Evolutionary conservation across 2,888 invertebrate species (phyloP).

Genomic region (Amblyjoppa proteus): DNA sequence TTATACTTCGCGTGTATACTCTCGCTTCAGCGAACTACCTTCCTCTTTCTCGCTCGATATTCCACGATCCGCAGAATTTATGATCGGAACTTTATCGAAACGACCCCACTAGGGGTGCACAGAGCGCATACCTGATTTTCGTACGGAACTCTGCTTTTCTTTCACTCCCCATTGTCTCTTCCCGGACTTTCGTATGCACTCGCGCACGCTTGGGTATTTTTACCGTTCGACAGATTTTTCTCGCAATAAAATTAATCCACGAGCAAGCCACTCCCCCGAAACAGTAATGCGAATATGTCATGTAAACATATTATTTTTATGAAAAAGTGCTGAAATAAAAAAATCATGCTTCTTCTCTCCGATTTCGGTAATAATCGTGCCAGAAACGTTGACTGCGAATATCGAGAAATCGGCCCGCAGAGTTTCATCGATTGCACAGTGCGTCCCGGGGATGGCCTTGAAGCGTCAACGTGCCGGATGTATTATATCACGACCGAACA

Average conservation of each 20-base stretch:
- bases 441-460: neutral
- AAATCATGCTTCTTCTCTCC: no score
- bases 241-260: no score
- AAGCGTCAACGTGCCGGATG: neutral
- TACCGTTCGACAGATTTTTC: neutral
- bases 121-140: slow-evolving; percentile 33
- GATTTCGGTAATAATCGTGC: no score
- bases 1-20: slow-evolving; percentile 14
- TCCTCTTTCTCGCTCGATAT: slow-evolving; percentile 24
- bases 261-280: no score
- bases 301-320: no score
- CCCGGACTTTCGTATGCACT: neutral
- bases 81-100: slow-evolving; percentile 22
- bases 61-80: slow-evolving; percentile 37
- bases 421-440: no score
- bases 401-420: no score
- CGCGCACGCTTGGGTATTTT: neutral
- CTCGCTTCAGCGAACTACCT: neutral
- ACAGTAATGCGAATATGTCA: no score
- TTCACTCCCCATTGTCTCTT: neutral
- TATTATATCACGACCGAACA: neutral
- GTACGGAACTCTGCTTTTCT: neutral
- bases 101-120: slow-evolving; percentile 1
- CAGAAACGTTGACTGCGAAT: no score
- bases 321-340: no score